Evolutionary conservation across 2,113 vertebrate species (phyloP).

Genomic region (Vulpes lagopus): DNA sequence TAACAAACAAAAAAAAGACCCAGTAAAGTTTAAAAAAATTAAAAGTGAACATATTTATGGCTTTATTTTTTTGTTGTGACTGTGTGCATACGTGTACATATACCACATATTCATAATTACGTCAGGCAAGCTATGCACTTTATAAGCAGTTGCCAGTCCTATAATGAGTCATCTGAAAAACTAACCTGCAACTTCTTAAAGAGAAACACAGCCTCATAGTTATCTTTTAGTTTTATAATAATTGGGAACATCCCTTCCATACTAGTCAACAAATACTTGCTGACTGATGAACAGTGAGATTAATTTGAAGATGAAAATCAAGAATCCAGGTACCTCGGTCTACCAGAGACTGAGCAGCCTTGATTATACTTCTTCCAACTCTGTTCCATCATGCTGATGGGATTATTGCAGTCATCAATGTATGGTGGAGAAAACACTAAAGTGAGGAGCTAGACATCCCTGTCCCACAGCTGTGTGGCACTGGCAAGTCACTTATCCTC

Average conservation of each 20-base stretch:
- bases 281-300: constrained; percentile 26
- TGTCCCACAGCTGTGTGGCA: neutral
- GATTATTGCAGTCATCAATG: neutral
- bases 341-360: neutral
- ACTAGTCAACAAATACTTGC: neutral
- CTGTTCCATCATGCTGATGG: neutral
- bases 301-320: constrained; percentile 30
- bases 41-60: neutral
- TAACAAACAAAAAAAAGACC: neutral
- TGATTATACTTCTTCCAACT: neutral
- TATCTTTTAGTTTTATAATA: neutral
- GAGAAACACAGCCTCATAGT: neutral
- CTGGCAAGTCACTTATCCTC: neutral
- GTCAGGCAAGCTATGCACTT: constrained; percentile 24
- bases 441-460: neutral
- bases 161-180: constrained; percentile 51
- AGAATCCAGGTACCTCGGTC: neutral
- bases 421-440: neutral
- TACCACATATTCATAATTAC: constrained; percentile 32
- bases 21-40: neutral
- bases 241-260: constrained; percentile 3
- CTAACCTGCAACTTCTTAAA: neutral
- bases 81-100: neutral
- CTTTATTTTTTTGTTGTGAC: constrained; percentile 25
- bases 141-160: constrained; percentile 39